Conservation (phyloP, 2,888 invertebrate genomes). For the Lymantria dispar region DNA sequence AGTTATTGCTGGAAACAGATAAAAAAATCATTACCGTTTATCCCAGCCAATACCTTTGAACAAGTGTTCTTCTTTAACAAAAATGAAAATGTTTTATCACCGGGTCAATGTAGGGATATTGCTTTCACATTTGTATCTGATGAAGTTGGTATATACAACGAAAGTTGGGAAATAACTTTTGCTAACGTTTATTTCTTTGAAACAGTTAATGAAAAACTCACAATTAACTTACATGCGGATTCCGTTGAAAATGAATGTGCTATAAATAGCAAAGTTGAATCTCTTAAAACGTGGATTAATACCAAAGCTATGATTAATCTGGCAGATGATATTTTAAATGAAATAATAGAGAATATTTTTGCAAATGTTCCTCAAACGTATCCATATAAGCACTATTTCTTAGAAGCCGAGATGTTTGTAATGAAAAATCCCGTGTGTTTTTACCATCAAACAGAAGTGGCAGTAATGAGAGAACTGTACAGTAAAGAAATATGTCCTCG, state of each 20-base stretch:
- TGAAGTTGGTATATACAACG: conserved; percentile 58
- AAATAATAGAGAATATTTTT: conserved; percentile 44
- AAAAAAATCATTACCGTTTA: conserved; percentile 48
- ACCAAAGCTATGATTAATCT: conserved; percentile 44
- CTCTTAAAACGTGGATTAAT: conserved; percentile 47
- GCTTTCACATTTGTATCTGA: conserved; percentile 73
- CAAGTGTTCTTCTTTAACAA: conserved; percentile 82
- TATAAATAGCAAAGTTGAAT: conserved; percentile 38
- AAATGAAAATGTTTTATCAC: conserved; percentile 76
- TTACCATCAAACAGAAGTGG: conserved; percentile 70
- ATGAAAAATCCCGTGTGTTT: conserved; percentile 71
- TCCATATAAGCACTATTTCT: conserved; percentile 60
- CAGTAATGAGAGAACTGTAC: conserved; percentile 53
- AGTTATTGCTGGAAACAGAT: conserved; percentile 76
- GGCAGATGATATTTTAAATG: conserved; percentile 40
- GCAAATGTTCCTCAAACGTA: conserved; percentile 49
- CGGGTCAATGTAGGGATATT: conserved; percentile 70
- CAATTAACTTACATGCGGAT: conserved; percentile 60
- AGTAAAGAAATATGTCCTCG: conserved; percentile 46
- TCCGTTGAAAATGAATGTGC: conserved; percentile 47
- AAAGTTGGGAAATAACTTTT: conserved; percentile 75
- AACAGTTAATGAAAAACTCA: conserved; percentile 45
- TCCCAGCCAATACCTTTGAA: conserved; percentile 51
- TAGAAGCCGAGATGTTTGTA: conserved; percentile 66
- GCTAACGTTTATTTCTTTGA: conserved; percentile 66